phyloP scores from a whole-genome alignment of 2,113 vertebrate genomes.

The Bos indicus region DNA sequence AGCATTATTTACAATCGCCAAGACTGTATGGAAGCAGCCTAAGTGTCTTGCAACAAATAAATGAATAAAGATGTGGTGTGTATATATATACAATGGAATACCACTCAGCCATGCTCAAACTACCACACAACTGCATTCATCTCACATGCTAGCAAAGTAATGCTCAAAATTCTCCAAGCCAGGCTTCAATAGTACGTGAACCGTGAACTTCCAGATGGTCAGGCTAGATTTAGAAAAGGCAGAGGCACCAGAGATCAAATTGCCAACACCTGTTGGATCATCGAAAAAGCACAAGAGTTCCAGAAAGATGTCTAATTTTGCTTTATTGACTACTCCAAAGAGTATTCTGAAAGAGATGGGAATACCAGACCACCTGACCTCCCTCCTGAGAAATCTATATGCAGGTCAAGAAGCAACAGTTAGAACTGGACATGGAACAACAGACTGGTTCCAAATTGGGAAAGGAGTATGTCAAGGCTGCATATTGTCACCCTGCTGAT shows the following conservation, averaged over 20 bases:
- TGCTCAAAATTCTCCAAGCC: background rate
- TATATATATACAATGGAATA: background rate
- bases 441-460: background rate
- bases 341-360: background rate
- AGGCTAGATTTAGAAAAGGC: background rate
- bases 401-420: background rate
- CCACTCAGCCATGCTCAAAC: background rate
- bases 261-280: background rate
- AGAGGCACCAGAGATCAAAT: background rate
- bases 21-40: background rate
- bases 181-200: background rate
- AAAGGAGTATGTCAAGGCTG: background rate
- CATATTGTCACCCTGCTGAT: background rate
- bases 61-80: background rate
- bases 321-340: background rate
- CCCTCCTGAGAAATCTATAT: background rate
- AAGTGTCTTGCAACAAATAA: background rate
- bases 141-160: background rate
- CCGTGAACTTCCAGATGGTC: background rate
- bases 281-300: accelerated
- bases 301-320: background rate
- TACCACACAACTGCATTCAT: background rate
- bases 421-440: background rate
- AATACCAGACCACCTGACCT: background rate
- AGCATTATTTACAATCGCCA: background rate